Percentiles rank a stretch among this genome's conserved stretches.
These are phyloP conservation scores for Lasioglossum leucozonium DNA, from an alignment of 2,888 invertebrate species.

Conservation along the genomic window DNA sequence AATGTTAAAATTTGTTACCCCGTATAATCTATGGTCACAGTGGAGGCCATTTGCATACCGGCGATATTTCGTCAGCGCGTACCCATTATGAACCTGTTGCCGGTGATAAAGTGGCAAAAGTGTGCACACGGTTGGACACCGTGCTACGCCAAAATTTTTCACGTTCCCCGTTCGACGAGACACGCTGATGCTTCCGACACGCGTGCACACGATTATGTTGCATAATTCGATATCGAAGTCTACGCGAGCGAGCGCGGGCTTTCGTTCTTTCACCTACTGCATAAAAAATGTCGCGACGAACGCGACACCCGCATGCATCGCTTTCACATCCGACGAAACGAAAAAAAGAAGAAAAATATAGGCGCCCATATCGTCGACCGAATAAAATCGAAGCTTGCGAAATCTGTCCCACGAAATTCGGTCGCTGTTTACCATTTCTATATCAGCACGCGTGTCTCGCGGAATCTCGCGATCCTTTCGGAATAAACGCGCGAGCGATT, in stretches of 20 bases:
- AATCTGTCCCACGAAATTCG: conserved; percentile 40
- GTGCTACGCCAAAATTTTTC: neutral
- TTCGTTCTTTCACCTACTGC: conserved; percentile 56
- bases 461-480: neutral
- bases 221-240: conserved; percentile 46
- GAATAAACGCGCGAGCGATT: neutral
- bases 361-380: conserved; percentile 47
- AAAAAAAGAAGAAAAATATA: conserved; percentile 10
- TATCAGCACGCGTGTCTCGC: neutral
- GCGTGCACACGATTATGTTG: conserved; percentile 30
- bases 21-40: conserved; percentile 12
- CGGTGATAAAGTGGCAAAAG: neutral
- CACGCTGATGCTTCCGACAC: neutral
- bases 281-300: conserved; percentile 51
- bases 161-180: neutral
- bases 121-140: neutral
- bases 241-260: conserved; percentile 27
- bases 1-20: neutral
- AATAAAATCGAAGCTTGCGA: conserved; percentile 51
- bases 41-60: conserved; percentile 33
- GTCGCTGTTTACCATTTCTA: conserved; percentile 15
- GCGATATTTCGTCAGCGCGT: conserved; percentile 19
- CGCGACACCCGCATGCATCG: conserved; percentile 59
- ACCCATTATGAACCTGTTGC: conserved; percentile 29
- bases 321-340: conserved; percentile 60